Conservation (phyloP, 1,140 invertebrate genomes). For the Apocrypta bakeri region DNA sequence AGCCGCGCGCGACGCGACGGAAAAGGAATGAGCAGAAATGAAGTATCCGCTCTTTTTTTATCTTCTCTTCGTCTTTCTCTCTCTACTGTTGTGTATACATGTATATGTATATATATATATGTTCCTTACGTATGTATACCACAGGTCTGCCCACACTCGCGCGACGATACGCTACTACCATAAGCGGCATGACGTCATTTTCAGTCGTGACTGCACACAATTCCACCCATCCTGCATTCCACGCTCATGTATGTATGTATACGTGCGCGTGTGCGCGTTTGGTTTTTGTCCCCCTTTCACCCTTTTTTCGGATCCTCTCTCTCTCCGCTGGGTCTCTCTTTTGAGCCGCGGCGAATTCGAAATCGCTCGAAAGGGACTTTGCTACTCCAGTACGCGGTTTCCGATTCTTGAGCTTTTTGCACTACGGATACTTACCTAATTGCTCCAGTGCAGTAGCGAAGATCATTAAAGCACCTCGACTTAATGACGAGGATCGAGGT, state of each 20-base stretch:
- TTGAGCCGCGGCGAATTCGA: conserved; percentile 30
- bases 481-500: background rate
- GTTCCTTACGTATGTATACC: too few species aligned
- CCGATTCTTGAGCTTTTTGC: conserved; percentile 9
- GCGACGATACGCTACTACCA: conserved; percentile 43
- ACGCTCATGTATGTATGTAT: conserved; percentile 10
- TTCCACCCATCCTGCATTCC: conserved; percentile 53
- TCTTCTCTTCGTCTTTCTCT: conserved; percentile 38
- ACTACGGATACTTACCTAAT: background rate
- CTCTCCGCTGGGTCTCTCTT: too few species aligned
- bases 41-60: conserved; percentile 53
- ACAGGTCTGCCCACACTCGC: conserved; percentile 41
- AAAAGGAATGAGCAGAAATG: conserved; percentile 7
- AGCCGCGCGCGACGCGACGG: background rate
- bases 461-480: background rate
- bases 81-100: conserved; percentile 41
- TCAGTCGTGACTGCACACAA: conserved; percentile 48
- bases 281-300: conserved; percentile 44
- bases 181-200: conserved; percentile 49
- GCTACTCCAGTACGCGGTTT: too few species aligned
- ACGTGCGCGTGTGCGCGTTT: background rate
- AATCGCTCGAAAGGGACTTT: conserved; percentile 17
- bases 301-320: conserved; percentile 41
- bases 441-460: background rate
- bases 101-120: background rate